These are phyloP conservation scores for Hoplostethus mediterraneus DNA, from an alignment of 2,797 vertebrate genomes.

Conservation along the genomic window DNA sequence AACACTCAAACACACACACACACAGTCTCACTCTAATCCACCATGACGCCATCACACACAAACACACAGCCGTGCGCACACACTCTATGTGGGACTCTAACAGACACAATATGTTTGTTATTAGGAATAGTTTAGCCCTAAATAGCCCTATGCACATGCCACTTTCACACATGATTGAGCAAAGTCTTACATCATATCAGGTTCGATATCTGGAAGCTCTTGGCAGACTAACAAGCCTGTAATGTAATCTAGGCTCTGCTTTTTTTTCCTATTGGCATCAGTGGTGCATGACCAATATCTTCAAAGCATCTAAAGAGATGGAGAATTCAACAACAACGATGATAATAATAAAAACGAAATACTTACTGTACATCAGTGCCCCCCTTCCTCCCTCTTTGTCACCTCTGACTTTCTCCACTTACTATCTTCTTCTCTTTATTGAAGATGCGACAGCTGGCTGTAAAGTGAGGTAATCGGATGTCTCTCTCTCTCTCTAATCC, in stretches of 20 bases:
- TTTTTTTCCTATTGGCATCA: no score
- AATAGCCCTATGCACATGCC: constrained; percentile 24
- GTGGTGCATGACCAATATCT: no score
- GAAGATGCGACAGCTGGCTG: constrained; percentile 74
- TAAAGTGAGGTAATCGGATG: constrained; percentile 81
- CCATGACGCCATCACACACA: not conserved
- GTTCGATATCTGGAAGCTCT: constrained; percentile 8
- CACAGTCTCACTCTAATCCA: not conserved
- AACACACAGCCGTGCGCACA: not conserved
- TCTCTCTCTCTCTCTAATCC: constrained; percentile 77
- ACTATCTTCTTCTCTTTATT: constrained; percentile 40
- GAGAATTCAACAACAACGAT: not conserved
- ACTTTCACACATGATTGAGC: constrained; percentile 33
- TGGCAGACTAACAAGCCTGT: not conserved
- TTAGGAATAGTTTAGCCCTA: constrained; percentile 7
- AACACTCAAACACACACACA: not conserved
- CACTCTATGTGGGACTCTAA: no score
- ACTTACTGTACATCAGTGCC: not conserved
- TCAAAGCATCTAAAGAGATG: not conserved
- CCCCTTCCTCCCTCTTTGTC: constrained; percentile 7
- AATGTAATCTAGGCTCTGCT: not conserved
- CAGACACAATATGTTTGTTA: constrained; percentile 13
- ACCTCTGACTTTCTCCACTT: constrained; percentile 75
- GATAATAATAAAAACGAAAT: not conserved
- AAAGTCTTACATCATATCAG: constrained; percentile 12